Conservation (phyloP, 2,888 invertebrate species). For the Thymelicus acteon region DNA sequence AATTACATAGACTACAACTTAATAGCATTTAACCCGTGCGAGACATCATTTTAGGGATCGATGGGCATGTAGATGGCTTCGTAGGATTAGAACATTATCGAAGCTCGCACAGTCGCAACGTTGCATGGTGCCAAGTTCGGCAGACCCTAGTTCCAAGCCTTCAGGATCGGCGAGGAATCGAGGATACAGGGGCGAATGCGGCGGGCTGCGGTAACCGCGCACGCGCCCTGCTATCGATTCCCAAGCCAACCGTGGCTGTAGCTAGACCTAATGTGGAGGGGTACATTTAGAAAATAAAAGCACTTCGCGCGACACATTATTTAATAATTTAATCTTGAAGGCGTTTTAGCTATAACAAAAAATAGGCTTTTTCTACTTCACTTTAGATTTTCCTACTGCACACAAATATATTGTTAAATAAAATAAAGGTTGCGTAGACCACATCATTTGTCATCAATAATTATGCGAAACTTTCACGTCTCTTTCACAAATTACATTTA, state of each 20-base stretch:
- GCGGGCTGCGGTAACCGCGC: slow-evolving; percentile 38
- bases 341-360: not conserved
- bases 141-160: slow-evolving; percentile 45
- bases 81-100: not conserved
- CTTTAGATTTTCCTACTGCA: no score
- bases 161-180: slow-evolving; percentile 26
- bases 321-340: not conserved
- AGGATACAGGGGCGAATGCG: slow-evolving; percentile 4
- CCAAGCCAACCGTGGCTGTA: slow-evolving; percentile 21
- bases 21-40: not conserved
- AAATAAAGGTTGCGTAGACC: no score
- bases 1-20: not conserved
- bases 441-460: not conserved
- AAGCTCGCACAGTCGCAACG: not conserved
- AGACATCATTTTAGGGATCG: not conserved
- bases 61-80: not conserved
- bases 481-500: not conserved
- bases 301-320: not conserved
- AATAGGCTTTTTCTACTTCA: not conserved
- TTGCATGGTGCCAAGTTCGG: slow-evolving; percentile 1
- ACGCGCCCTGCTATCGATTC: slow-evolving; percentile 48
- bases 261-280: slow-evolving; percentile 11
- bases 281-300: slow-evolving; percentile 15
- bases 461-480: not conserved
- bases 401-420: no score